Base-by-base conservation (phyloP, 2,888 invertebrate genomes). In the Aleiodes testaceus region DNA sequence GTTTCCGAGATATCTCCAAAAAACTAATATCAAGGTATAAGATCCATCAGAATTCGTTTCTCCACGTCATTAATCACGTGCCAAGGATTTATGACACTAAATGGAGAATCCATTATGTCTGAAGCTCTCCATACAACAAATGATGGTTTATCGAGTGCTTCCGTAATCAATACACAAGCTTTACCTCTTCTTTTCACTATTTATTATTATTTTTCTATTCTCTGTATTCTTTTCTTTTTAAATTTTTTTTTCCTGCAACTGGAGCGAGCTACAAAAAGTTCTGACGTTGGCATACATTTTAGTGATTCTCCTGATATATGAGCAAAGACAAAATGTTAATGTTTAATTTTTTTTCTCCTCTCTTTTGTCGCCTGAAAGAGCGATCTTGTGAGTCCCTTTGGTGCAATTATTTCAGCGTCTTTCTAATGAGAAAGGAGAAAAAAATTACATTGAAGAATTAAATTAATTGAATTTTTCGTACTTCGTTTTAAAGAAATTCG, bases 121-220 rank as follows among this genome's bases (percentile, higher is more conserved):
- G 11, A 18, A 14, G 18, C 50, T 36, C 36, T 36, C 36, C 36
- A 36, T 36, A 36, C 36, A 36, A 36, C 36, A 36, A 36, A 16
- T 50, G 50, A 50, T 16, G 50, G 50, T 50, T 50, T 50, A 18
- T 50, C 50, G 50, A 9, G 9, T 18, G 18, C 50, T 50, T 50
- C 50, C 50, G 50, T 50, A 11, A 50, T 18, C 50, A 50, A n/a
- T 50, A 16, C n/a, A 11, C 16, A 7, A 18, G 50, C 50, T 50
- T 18, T 2, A 36, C 9, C 36, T 7, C 36, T 36, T 50, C 16
- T 49, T 49, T 16, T 6, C 49, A 16, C 14, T 16, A 16, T 6
- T 49, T 16, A 49, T 16, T 49, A 49, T 16, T 45, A n/a, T 49
- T 49, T 49, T 49, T 36, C 36, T 9, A 36, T 36, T 11, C 36